Evolutionary conservation across 1,140 invertebrate species (phyloP), one percentile per base, ranked within the genome.

Genomic region (Thaumatotibia leucotreta): DNA sequence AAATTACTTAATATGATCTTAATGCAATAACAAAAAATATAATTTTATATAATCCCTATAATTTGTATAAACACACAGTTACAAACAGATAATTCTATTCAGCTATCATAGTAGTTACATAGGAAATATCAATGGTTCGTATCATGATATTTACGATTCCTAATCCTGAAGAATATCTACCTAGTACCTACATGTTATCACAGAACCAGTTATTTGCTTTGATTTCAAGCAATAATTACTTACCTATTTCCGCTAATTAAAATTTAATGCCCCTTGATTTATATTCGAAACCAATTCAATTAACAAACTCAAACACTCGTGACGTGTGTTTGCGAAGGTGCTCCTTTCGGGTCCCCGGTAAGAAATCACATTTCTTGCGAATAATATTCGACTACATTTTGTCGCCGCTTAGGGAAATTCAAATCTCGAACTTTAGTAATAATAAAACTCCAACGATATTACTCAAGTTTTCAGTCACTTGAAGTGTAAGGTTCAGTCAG

Each of bases 391-490:
- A 24, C 11, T 58, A 58, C 52, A 29, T 58, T 58, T 58, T 58
- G 52, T 31, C 52, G 52, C 52, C 52, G 52, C 52, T 58, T 58
- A 31, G 52, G 52, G 52, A 58, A 58, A 58, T 58, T 58, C 52
- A 58, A 58, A 58, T 58, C 27, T 31, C 52, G n/a, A 58, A 58
- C 52, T 58, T 58, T 58, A 29, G 11, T 29, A 58, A 58, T 58
- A 58, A 58, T 58, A 58, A 58, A 58, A 58, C 52, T 58, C 27
- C 52, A 58, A 58, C 52, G 52, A 27, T 58, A 58, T 58, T 58
- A 58, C 52, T 31, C n/a, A 58, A 58, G 23, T 58, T 58, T 31
- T 23, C 29, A 58, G 52, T 58, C 23, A 58, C 27, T 58, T 58
- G 14, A 45, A 45, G 14, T 29, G 10, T 27, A 29, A 6, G 52